Evolutionary conservation across 2,888 invertebrate species (phyloP).

Genomic region (Leptinotarsa peninsularis): DNA sequence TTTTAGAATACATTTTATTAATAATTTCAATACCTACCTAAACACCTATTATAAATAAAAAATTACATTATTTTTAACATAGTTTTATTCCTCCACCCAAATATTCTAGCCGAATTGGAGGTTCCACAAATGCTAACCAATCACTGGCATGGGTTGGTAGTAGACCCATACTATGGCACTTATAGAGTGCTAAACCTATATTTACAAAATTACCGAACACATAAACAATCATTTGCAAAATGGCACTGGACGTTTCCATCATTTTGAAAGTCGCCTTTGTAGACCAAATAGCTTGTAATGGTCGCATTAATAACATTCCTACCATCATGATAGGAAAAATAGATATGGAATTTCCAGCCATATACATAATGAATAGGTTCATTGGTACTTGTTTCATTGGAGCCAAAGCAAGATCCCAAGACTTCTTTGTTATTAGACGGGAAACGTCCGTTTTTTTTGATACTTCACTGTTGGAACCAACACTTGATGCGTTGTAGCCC

Average conservation of each 20-base stretch:
- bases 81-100: slow-evolving; percentile 85
- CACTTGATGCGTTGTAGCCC: slow-evolving; percentile 82
- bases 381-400: slow-evolving; percentile 97
- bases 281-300: slow-evolving; percentile 93
- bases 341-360: slow-evolving; percentile 99
- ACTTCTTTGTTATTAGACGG: slow-evolving; percentile 89
- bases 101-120: slow-evolving; percentile 85
- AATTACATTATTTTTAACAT: slow-evolving; percentile 62
- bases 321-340: slow-evolving; percentile 99
- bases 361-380: slow-evolving; percentile 99
- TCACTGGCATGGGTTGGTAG: slow-evolving; percentile 97
- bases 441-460: slow-evolving; percentile 86
- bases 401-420: slow-evolving; percentile 96
- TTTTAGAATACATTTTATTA: slow-evolving; percentile 37
- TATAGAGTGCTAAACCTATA: slow-evolving; percentile 91
- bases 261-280: slow-evolving; percentile 92
- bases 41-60: slow-evolving; percentile 46
- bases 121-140: slow-evolving; percentile 97
- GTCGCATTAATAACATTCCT: slow-evolving; percentile 97
- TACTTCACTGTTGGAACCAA: slow-evolving; percentile 80
- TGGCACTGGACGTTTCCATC: slow-evolving; percentile 92
- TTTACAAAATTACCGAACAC: slow-evolving; percentile 94
- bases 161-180: slow-evolving; percentile 98
- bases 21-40: slow-evolving; percentile 48
- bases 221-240: slow-evolving; percentile 92